Base-by-base conservation (phyloP, 1,140 invertebrate genomes). In the Gerris buenoi region DNA sequence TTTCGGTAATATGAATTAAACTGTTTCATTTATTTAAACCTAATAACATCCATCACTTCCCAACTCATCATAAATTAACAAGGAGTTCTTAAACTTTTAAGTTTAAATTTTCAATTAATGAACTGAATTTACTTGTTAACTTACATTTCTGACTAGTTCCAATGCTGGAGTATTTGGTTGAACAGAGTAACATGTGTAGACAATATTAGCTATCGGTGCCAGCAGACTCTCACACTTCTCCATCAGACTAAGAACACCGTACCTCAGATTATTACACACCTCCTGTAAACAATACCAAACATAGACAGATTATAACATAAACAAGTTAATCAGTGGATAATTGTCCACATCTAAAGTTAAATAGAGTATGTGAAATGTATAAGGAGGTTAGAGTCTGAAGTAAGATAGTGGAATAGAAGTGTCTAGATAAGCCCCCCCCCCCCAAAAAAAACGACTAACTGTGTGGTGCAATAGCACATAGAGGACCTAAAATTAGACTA, bases 141-240 rank as follows among this genome's bases (percentile, higher is more conserved):
- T 79, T 74, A 89, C 86, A 71, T 87, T 84, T 81, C 86, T 87
- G 2, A 86, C 79, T 10, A 92, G 81, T 70, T 88, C 83, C 18
- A 94, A 72, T 0, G 89, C 85, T 0, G 82, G 78, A 0, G 83
- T 78, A 73, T 88, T 87, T 1, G 88, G 88, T 61, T 81, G 80
- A 1, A 79, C 80, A 67, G 85, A 81, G 73, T 91, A 90, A 1
- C 87, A 84, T 26, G 82, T 79, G 1, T 85, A 75, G 1, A 89
- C 77, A n/a, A 94, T 81, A 58, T 84, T 76, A 2, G 85, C 79
- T n/a, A 90, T 80, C 68, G 86, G 83, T 58, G 81, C 78, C 25
- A 88, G 74, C 65, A 89, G 0, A 83, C 82, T 58, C 80, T 77
- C 28, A 68, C 83, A 84, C 64, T 86, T 84, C 68, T 84, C 82